Base-by-base conservation (phyloP, 53 echinoderm and acorn worm species). In the Arbacia lixula region DNA sequence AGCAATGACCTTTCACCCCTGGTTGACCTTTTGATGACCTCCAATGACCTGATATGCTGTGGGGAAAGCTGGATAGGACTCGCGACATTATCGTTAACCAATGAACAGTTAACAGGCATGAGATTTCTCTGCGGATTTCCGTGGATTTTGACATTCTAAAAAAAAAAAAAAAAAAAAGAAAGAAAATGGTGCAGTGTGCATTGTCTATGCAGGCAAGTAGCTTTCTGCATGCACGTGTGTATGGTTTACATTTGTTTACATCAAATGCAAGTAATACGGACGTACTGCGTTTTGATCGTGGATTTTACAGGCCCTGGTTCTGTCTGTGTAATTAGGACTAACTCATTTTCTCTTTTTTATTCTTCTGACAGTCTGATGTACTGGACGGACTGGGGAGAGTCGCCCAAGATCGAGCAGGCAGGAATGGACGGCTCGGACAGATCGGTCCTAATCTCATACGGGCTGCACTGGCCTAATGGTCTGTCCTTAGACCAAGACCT, bases 321-420 rank as follows among this genome's bases (percentile, higher is more conserved):
- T 1, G 20, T 22, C 16, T 12, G 26, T 6, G 21, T 17, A 55
- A 21, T 62, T 32, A 30, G 2, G 16, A 33, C 2, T 1, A 62
- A 33, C 14, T 32, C 17, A 3, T 24, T 36, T 0, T 14, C 35
- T 65, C n/a, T 61, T 61, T 29, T 65, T 66, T 21, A 8, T 36
- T 66, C 36, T 36, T 22, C 31, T 41, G 20, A 17, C 68, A 96
- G 96, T 10, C 72, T 85, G 41, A 96, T 96, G 91, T 96, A 87
- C 39, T 96, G 96, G 96, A 96, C 93, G 0, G 96, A 96, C 87
- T 96, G 96, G 96, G 96, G 96, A 26, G 4, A 78, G 19, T 53
- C 76, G 26, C 91, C 96, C 32, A 93, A 93, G 83, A 96, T 96
- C 51, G 96, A 96, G 42, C 76, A 87, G 11, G 87, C 96, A 0